A percentile compares a stretch with the other conserved stretches of the same genome.
phyloP scores from a whole-genome alignment of 1,140 invertebrate genomes.

The Brachionus rubens region DNA sequence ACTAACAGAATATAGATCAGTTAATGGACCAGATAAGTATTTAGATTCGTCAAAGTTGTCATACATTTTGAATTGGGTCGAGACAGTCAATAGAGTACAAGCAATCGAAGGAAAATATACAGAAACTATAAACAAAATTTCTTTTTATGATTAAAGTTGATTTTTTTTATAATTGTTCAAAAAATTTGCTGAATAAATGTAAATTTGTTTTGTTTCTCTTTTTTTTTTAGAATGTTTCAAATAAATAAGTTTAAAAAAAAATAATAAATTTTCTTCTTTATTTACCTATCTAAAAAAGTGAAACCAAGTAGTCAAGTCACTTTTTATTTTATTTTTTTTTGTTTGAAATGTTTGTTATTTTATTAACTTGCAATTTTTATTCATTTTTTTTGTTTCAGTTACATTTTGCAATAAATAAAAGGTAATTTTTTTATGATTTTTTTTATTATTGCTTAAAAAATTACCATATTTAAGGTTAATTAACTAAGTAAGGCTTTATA shows the following conservation, averaged over 20 bases:
- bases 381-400: too few relatives aligned
- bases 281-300: slow-evolving; percentile 2
- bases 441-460: too few relatives aligned
- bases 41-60: not conserved
- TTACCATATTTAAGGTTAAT: too few relatives aligned
- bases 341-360: too few relatives aligned
- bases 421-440: too few relatives aligned
- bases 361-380: too few relatives aligned
- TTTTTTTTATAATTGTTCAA: too few relatives aligned
- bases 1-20: not conserved
- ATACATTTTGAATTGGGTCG: not conserved
- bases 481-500: too few relatives aligned
- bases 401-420: too few relatives aligned
- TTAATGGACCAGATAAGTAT: slow-evolving; percentile 18
- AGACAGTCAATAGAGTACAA: slow-evolving; percentile 1
- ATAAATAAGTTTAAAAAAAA: not conserved
- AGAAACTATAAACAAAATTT: slow-evolving; percentile 23
- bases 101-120: slow-evolving; percentile 19
- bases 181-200: too few relatives aligned
- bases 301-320: not conserved
- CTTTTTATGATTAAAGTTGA: slow-evolving; percentile 33
- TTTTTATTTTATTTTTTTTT: too few relatives aligned
- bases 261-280: slow-evolving; percentile 3
- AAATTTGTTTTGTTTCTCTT: slow-evolving; percentile 16
- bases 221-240: slow-evolving; percentile 12